These are phyloP conservation scores for Glareola pratincola DNA, from an alignment of 2,113 vertebrate species.

Conservation along the genomic window DNA sequence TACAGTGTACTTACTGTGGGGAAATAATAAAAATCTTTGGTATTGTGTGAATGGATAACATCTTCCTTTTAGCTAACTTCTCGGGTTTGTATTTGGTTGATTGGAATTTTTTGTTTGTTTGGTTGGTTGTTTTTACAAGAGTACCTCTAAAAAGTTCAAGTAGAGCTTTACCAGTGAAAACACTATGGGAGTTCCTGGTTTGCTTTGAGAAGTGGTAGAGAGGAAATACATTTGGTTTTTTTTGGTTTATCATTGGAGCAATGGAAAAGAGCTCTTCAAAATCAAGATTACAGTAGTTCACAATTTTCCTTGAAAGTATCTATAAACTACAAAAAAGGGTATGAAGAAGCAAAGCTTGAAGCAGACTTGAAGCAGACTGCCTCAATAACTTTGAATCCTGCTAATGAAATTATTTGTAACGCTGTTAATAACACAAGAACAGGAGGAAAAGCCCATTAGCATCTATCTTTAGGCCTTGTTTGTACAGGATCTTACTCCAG, in stretches of 20 bases:
- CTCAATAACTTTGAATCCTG: neutral
- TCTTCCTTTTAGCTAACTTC: neutral
- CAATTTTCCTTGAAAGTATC: neutral
- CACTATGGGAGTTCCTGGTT: neutral
- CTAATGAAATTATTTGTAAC: neutral
- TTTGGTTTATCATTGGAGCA: neutral
- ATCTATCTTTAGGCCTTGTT: neutral
- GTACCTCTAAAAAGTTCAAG: neutral
- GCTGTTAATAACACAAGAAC: neutral
- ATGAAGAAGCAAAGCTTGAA: neutral
- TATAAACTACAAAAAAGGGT: neutral
- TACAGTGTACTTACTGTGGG: neutral
- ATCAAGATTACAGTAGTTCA: neutral
- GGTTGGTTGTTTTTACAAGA: neutral
- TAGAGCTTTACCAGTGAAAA: neutral
- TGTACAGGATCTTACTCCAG: neutral
- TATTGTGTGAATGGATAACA: neutral
- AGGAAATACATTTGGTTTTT: neutral
- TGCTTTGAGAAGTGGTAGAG: neutral
- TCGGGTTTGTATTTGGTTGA: neutral
- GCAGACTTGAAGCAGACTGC: neutral
- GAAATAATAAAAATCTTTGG: neutral
- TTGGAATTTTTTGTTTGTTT: accelerated
- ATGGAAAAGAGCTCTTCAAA: neutral
- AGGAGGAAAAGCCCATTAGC: neutral